Evolutionary conservation across 2,113 vertebrate genomes (phyloP), one percentile per base, ranked within the genome.

Genomic region (Oplegnathus fasciatus): DNA sequence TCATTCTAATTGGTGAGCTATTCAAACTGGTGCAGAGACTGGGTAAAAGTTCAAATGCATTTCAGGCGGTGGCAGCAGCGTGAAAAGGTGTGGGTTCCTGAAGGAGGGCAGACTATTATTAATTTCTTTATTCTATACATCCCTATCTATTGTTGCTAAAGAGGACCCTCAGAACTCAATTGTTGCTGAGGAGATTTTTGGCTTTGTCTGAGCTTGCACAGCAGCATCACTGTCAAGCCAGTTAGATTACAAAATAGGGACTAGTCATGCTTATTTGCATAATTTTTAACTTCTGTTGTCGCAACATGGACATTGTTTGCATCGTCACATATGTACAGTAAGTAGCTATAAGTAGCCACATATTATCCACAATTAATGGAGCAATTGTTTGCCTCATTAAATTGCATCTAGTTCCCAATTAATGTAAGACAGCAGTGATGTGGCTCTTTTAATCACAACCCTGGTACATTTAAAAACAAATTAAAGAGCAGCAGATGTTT

Each of bases 21-120:
- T 89, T 92, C 64, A 80, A 91, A 91, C 75, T 67, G 55, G 62
- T 81, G 87, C 42, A 68, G 61, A 58, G 86, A 83, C 13, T 60
- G 82, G 75, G 40, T 82, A 86, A 90, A 94, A 94, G 92, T 94
- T 94, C 90, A 93, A 83, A 87, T 61, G 82, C 68, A 79, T 87
- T 80, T 84, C 86, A 78, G 78, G 42, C 3, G 0, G 9, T 46
- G 57, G 69, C 57, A 88, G 77, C 80, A 7, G 50, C 34, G 30
- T 75, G 14, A 85, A 74, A 88, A 84, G 68, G 28, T 84, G 67
- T 90, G 71, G 75, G 52, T 8, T 57, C 15, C 61, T 6, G n/a
- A 55, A 81, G 72, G 60, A 86, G 40, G 61, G 44, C 20, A 75
- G 48, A 22, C 32, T 76, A 14, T 90, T 75, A 66, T 82, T 83